Conservation (phyloP, 1,140 invertebrate species). For the Psix sp. region DNA sequence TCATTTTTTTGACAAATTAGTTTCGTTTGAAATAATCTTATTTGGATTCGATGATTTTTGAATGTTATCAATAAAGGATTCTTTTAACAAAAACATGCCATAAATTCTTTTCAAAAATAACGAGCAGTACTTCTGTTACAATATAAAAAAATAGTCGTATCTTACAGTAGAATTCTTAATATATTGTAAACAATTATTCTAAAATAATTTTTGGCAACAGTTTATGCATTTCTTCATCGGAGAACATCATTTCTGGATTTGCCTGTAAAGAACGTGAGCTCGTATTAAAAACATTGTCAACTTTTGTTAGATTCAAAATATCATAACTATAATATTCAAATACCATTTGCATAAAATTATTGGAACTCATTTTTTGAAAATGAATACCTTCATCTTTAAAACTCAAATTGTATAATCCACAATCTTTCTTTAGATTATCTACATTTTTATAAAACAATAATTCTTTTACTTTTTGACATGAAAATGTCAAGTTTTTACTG, state of each 20-base stretch:
- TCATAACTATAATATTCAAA: conserved; percentile 5
- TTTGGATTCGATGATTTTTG: no score
- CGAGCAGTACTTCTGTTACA: no score
- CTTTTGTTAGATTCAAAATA: conserved; percentile 5
- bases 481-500: conserved; percentile 77
- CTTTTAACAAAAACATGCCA: no score
- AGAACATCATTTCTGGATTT: conserved; percentile 62
- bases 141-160: no score
- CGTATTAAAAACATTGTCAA: conserved; percentile 8
- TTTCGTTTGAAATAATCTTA: no score
- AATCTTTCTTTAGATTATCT: conserved; percentile 61
- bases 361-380: conserved; percentile 66
- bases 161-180: no score
- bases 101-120: no score
- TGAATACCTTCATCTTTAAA: conserved; percentile 59
- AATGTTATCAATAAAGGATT: no score
- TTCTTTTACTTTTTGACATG: conserved; percentile 65
- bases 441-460: conserved; percentile 66
- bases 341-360: conserved; percentile 56
- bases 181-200: no score
- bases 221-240: conserved; percentile 38
- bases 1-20: no score
- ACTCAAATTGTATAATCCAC: conserved; percentile 59
- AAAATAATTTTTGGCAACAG: conserved; percentile 61
- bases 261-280: conserved; percentile 57